Conservation (phyloP, 2,113 vertebrate species). For the Erpornis zantholeuca region DNA sequence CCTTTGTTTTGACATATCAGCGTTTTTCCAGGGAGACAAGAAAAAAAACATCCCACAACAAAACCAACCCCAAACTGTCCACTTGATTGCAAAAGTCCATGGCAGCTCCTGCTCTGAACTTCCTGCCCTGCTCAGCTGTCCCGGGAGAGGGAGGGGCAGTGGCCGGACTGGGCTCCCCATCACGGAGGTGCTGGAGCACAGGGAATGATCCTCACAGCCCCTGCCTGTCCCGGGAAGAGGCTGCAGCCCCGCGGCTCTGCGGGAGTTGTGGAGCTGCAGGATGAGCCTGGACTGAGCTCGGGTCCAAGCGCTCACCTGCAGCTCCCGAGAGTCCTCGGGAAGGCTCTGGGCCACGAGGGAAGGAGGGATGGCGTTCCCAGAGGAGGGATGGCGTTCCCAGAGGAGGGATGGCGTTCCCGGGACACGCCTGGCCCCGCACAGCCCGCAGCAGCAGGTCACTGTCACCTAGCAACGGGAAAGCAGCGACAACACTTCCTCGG, state of each 20-base stretch:
- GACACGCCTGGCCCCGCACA: background rate
- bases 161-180: background rate
- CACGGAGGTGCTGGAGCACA: background rate
- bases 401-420: background rate
- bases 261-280: rapidly evolving
- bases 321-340: background rate
- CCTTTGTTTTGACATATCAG: background rate
- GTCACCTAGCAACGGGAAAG: slow-evolving; percentile 14
- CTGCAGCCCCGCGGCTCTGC: background rate
- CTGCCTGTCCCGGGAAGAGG: background rate
- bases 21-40: background rate
- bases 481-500: background rate
- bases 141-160: rapidly evolving
- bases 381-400: background rate
- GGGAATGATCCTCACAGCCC: background rate
- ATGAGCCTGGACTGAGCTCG: background rate
- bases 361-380: background rate
- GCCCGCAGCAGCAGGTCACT: background rate
- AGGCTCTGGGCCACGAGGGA: background rate
- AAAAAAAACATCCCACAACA: background rate
- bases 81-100: background rate
- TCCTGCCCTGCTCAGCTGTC: background rate
- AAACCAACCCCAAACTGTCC: background rate
- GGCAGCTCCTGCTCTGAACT: background rate
- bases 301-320: background rate